These are phyloP conservation scores for Cynopterus brachyotis DNA, from an alignment of 2,113 vertebrate genomes.

Conservation along the genomic window DNA sequence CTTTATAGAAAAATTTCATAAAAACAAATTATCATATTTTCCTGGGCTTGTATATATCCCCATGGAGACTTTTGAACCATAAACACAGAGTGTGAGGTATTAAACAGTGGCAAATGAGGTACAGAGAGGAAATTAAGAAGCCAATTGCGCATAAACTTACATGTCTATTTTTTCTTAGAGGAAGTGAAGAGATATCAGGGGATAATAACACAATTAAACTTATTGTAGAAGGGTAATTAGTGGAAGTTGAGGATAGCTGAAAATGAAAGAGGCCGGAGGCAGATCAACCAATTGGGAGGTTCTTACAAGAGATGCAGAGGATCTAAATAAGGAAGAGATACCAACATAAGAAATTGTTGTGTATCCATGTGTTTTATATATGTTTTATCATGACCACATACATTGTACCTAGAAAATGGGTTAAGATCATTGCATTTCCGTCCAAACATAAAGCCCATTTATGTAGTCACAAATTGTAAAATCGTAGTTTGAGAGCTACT, in stretches of 20 bases:
- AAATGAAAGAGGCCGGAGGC: background rate
- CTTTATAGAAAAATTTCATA: background rate
- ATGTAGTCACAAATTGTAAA: background rate
- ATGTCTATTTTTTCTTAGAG: background rate
- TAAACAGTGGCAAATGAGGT: background rate
- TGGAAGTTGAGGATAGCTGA: background rate
- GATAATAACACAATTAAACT: background rate
- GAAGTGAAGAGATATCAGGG: too few species aligned
- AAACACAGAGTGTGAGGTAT: background rate
- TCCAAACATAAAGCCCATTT: background rate
- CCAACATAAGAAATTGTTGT: background rate
- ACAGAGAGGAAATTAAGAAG: background rate
- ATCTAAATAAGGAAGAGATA: background rate
- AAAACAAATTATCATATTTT: background rate
- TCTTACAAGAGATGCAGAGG: background rate
- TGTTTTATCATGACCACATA: background rate
- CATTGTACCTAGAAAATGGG: background rate
- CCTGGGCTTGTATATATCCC: background rate
- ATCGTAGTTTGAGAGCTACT: background rate
- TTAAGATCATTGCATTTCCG: background rate
- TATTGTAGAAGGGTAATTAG: background rate
- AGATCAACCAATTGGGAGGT: background rate
- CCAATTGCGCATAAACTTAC: background rate
- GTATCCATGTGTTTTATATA: background rate
- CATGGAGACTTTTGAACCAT: background rate